These are phyloP conservation scores for Chelonoidis abingdonii DNA, from an alignment of 2,113 vertebrate genomes.

Conservation along the genomic window DNA sequence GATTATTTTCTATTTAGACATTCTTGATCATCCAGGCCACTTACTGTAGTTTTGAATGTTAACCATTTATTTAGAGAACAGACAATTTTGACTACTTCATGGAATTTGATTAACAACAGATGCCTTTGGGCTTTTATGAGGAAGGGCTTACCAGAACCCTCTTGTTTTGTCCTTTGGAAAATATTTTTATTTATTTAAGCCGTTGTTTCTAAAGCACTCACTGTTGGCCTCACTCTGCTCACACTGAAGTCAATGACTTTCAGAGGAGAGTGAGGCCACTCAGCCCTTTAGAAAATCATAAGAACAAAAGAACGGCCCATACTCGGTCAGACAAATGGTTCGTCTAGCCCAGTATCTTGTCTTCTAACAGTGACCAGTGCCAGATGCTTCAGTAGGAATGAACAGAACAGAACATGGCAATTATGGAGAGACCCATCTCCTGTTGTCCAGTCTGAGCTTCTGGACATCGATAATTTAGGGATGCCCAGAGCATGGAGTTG, in stretches of 20 bases:
- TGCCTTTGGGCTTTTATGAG: neutral
- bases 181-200: neutral
- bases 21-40: neutral
- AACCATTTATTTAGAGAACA: neutral
- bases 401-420: too few species aligned
- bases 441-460: neutral
- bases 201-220: neutral
- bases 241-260: neutral
- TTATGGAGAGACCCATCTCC: neutral
- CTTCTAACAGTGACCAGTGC: too few species aligned
- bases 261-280: neutral
- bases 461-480: neutral
- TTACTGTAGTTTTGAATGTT: neutral
- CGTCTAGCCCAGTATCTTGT: too few species aligned
- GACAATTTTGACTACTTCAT: neutral
- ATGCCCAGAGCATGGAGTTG: neutral
- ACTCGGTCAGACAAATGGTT: too few species aligned
- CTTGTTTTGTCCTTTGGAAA: neutral
- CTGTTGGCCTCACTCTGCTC: neutral
- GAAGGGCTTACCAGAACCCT: neutral
- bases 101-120: conserved; percentile 15
- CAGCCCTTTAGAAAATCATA: neutral
- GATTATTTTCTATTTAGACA: neutral
- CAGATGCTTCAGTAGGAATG: too few species aligned
- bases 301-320: too few species aligned